Base-by-base conservation (phyloP, 2,113 vertebrate genomes). In the Acinonyx jubatus region DNA sequence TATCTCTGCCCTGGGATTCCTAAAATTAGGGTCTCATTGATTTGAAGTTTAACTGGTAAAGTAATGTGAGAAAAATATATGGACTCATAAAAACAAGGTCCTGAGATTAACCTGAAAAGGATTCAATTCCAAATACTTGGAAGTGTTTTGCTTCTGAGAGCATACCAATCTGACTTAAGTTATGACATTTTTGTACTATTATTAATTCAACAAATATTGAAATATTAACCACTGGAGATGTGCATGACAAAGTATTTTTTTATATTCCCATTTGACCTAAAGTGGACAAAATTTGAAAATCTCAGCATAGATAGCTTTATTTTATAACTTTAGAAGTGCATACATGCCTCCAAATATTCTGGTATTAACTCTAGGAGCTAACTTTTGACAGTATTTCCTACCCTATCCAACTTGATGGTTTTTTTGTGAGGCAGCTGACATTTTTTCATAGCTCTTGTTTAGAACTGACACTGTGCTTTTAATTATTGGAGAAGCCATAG, bases 401-500 rank as follows among this genome's bases (percentile, higher is more conserved):
- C 80, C 69, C 71, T 93, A 78, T 79, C 57, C 93, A 78, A 91
- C 88, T 95, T 96, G 91, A 85, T 96, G 52, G 88, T 91, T 93
- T 50, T 97, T 97, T 95, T 65, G 87, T 96, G 94, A 97, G n/a
- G n/a, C 50, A 91, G 36, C 76, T 97, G 97, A 94, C 96, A 91
- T 91, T 97, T 97, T 94, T 71, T 97, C 81, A 90, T 85, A 91
- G 89, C 66, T 93, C 57, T 95, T 96, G 65, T 96, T 96, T 95
- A 97, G 68, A 96, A 83, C 90, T 95, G 91, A 88, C 93, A 85
- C 76, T 31, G 18, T 94, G 65, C 84, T 97, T 97, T 97, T 97
- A 97, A 97, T 98, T 98, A 97, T 79, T 68, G 78, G 88, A 97
- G 88, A 97, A 96, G 84, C 97, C 38, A 82, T 85, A 79, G 97